A percentile compares a stretch with the other conserved stretches of the same genome.
Conservation (phyloP, 2,113 vertebrate genomes). For the Cynocephalus volans region DNA sequence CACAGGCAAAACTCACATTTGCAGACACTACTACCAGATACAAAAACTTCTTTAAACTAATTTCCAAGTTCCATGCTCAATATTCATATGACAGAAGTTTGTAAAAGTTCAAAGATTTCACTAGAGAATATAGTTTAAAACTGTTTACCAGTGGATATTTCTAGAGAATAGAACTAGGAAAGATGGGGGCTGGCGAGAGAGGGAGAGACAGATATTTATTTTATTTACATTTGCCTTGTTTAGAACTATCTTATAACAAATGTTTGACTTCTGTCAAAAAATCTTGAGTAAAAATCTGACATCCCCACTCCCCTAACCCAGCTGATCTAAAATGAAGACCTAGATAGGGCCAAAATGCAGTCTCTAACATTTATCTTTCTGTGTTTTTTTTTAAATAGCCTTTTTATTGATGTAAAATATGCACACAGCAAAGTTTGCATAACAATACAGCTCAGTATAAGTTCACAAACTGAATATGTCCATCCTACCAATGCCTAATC, state of each 20-base stretch:
- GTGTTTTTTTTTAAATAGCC: background rate
- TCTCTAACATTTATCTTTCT: background rate
- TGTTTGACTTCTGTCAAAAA: constrained; percentile 2
- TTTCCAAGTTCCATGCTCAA: background rate
- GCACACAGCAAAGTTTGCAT: background rate
- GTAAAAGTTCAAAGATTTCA: constrained; percentile 46
- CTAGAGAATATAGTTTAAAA: background rate
- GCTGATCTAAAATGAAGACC: constrained; percentile 11
- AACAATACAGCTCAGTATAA: background rate
- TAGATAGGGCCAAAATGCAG: background rate
- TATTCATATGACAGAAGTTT: constrained; percentile 8
- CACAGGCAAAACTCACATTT: constrained; percentile 39
- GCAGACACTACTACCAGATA: constrained; percentile 63
- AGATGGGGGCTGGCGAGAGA: accelerated
- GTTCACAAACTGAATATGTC: background rate
- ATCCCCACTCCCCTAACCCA: background rate
- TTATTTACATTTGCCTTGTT: constrained; percentile 24
- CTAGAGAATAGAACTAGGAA: constrained; percentile 17
- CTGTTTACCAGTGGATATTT: background rate
- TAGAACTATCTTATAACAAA: constrained; percentile 14
- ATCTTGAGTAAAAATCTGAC: constrained; percentile 50
- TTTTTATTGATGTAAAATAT: background rate
- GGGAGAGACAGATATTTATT: background rate
- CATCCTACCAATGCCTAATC: background rate
- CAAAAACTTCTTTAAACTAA: background rate